Evolutionary conservation across 1,140 invertebrate genomes (phyloP).

Genomic region (Drosophila azteca): DNA sequence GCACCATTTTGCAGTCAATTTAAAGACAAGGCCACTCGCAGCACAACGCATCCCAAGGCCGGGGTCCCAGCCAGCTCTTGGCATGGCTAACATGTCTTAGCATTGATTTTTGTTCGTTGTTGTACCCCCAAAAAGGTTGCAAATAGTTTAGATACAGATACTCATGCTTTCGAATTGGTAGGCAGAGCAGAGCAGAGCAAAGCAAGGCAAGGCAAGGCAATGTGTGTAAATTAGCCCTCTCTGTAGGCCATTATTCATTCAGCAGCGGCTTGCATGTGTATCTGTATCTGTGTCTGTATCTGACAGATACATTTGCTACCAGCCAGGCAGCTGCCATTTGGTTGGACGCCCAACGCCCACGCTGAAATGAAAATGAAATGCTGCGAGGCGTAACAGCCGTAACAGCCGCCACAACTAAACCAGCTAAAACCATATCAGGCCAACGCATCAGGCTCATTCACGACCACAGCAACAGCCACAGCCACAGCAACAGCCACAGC

Average conservation of each 20-base stretch:
- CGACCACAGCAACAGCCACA: too few species aligned
- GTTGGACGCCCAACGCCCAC: slow-evolving; percentile 21
- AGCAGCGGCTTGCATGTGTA: slow-evolving; percentile 19
- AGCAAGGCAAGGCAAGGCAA: slow-evolving; percentile 1
- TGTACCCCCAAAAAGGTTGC: not conserved
- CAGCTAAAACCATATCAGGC: slow-evolving; percentile 44
- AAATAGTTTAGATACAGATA: slow-evolving; percentile 1
- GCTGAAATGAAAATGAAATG: slow-evolving; percentile 30
- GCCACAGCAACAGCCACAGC: too few species aligned
- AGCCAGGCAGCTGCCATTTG: slow-evolving; percentile 6
- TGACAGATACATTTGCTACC: slow-evolving; percentile 60
- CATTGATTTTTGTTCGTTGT: slow-evolving; percentile 52
- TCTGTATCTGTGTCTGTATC: slow-evolving; percentile 28
- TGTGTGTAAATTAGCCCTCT: slow-evolving; percentile 19
- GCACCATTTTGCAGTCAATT: slow-evolving; percentile 68
- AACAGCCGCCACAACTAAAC: slow-evolving; percentile 41
- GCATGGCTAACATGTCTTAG: slow-evolving; percentile 59
- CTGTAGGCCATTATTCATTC: slow-evolving; percentile 28
- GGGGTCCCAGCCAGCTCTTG: slow-evolving; percentile 1
- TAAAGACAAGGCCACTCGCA: slow-evolving; percentile 60
- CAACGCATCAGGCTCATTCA: slow-evolving; percentile 38
- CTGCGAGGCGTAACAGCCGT: slow-evolving; percentile 65
- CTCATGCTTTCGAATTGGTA: too few species aligned
- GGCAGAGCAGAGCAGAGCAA: slow-evolving; percentile 4
- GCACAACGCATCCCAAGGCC: slow-evolving; percentile 54